Base-by-base conservation (phyloP, 2,888 invertebrate genomes). In the Sceliomorpha sp. region DNA sequence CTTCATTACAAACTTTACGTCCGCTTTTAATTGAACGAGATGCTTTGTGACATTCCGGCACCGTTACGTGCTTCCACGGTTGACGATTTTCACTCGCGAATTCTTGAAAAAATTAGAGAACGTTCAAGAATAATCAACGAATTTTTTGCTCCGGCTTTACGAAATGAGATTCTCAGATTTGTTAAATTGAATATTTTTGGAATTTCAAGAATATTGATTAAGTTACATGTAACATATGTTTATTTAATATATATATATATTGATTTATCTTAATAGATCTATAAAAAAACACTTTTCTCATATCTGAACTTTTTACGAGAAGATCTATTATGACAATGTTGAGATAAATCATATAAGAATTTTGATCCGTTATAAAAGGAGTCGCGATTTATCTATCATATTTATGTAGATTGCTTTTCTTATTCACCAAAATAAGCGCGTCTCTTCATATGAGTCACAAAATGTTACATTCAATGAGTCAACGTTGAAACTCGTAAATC, bases 401-500 rank as follows among this genome's bases (percentile, higher is more conserved):
- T 45, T 53, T 45, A 50, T 39, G 45, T 13, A 37, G 20, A 60
- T 44, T 9, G 31, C 24, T 37, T 8, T 45, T 44, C 6, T 17
- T 39, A 40, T 62, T 40, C 9, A 31, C 20, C 17, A n/a, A 7
- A 7, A 24, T 24, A 24, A 24, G 24, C 29, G 32, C 1, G 32
- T 26, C 27, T 7, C 9, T 8, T 20, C 24, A 7, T 24, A 3
- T 56, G 58, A 66, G 51, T 58, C 58, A 66, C 39, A 68, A 68
- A 62, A 45, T 10, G 37, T 6, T 24, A 37, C 39, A 39, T 47
- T 32, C 68, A 27, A 29, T 68, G 68, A 68, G 56, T 62, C 68
- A 68, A 68, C 62, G 29, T 9, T 32, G 39, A 29, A 32, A 6
- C 12, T 36, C 68, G 47, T 68, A 68, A 68, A 68, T 68, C 68